phyloP scores from a whole-genome alignment of 2,113 vertebrate genomes.

The Myotis davidii region DNA sequence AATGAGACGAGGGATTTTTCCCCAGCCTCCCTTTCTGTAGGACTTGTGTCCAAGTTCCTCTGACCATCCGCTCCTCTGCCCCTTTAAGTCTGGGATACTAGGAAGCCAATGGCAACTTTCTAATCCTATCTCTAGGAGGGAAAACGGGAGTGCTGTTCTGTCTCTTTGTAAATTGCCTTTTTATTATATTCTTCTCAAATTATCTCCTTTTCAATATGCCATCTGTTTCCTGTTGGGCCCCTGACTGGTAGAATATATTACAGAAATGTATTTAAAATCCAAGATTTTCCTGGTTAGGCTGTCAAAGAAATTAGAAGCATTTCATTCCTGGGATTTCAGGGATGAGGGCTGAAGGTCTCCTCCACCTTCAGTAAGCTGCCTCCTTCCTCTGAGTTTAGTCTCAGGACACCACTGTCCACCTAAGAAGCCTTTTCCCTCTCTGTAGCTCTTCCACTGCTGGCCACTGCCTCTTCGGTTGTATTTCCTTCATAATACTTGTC shows the following conservation, averaged over 20 bases:
- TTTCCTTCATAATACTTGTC: background rate
- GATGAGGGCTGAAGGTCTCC: background rate
- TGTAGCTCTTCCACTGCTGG: fast-evolving
- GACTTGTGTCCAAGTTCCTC: background rate
- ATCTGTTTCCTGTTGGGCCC: constrained; percentile 28
- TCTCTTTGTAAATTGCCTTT: constrained; percentile 27
- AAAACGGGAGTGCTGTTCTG: background rate
- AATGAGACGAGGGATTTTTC: background rate
- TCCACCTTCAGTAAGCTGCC: background rate
- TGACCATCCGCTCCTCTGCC: fast-evolving
- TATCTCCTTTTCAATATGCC: background rate
- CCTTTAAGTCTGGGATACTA: background rate
- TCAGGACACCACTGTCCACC: background rate
- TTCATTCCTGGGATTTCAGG: background rate
- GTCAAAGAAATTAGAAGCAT: background rate
- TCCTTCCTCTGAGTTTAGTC: background rate
- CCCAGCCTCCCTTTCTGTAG: fast-evolving
- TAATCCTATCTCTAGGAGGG: background rate
- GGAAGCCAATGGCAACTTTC: background rate
- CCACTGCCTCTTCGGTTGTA: background rate
- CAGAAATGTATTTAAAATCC: constrained; percentile 57
- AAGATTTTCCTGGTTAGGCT: background rate
- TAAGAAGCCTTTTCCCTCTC: background rate
- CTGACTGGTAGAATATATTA: constrained; percentile 35
- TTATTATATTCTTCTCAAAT: constrained; percentile 27